Evolutionary conservation across 1,140 invertebrate species (phyloP), one percentile per base, ranked within the genome.

Genomic region (Drosophila littoralis): DNA sequence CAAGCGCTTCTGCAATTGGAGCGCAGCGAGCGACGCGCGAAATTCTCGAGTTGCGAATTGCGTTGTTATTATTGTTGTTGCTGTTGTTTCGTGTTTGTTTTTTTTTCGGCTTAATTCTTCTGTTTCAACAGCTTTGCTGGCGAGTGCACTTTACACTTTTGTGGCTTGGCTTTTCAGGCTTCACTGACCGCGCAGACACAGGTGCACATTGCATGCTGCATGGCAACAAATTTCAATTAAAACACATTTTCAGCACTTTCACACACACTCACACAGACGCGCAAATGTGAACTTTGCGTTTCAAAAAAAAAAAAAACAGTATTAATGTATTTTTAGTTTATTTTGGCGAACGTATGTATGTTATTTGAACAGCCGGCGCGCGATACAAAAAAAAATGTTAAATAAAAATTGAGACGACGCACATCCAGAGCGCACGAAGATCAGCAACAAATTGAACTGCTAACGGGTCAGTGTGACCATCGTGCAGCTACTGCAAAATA

Each of bases 121-220:
- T 54, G 10, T 50, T 45, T 28, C 22, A 51, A 42, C 42, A 50
- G 17, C 46, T 43, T 43, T 60, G 61, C 46, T 75, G 46, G 63
- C 74, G 74, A 65, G 57, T 85, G 82, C 82, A 86, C 83, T 88
- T 86, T 86, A 86, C 82, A 86, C 82, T 86, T 86, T 86, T 86
- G 83, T 86, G 82, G 82, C 82, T 85, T 83, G 65, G 65, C 64
- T 77, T 33, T 77, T 75, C 59, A 69, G 71, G 75, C 75, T 64
- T 77, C 36, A 77, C 64, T 77, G 75, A 50, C 54, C 38, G 28
- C 51, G 54, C 42, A 28, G 35, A 61, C 38, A 57, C 81, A 86
- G 83, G 83, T 88, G 82, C 83, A 79, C 17, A 57, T 70, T 15
- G 71, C 59, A 43, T 43, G 65, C 50, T 59, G 65, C 59, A 46